Evolutionary conservation across 2,888 invertebrate species (phyloP).

Genomic region (Diabrotica balteata): DNA sequence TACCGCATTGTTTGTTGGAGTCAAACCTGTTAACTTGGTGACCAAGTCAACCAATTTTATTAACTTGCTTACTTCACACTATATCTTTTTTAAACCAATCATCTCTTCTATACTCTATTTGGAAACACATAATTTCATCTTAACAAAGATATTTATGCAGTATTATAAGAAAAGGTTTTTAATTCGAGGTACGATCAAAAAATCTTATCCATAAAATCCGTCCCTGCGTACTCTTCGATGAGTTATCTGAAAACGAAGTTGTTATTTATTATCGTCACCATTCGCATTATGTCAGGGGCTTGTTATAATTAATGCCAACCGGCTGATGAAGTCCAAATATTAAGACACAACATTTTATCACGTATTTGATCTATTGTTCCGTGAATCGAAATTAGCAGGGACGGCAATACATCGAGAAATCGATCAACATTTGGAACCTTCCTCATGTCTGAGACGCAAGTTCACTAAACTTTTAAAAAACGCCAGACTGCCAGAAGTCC

Average conservation of each 20-base stretch:
- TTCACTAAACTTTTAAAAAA: conserved; percentile 17
- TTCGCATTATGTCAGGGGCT: conserved; percentile 29
- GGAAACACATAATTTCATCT: too few relatives aligned
- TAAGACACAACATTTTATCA: conserved; percentile 30
- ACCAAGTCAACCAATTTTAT: too few relatives aligned
- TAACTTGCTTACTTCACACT: too few relatives aligned
- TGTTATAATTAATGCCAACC: conserved; percentile 25
- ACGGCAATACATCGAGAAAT: background rate
- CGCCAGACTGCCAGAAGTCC: too few relatives aligned
- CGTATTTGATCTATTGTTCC: conserved; percentile 26
- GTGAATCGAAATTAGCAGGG: conserved; percentile 26
- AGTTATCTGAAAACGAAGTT: conserved; percentile 18
- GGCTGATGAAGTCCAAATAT: conserved; percentile 24
- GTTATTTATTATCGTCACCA: conserved; percentile 31
- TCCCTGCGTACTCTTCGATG: conserved; percentile 20
- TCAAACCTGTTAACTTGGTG: too few relatives aligned
- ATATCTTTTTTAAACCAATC: too few relatives aligned
- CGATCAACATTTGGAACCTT: conserved; percentile 10
- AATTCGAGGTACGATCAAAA: background rate
- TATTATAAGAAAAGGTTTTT: background rate
- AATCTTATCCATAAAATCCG: conserved; percentile 3
- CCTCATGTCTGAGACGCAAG: conserved; percentile 8
- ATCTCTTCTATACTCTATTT: too few relatives aligned
- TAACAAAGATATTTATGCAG: background rate
- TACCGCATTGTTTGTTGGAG: too few relatives aligned